Base-by-base conservation (phyloP, 2,797 vertebrate species). In the Paguma larvata region DNA sequence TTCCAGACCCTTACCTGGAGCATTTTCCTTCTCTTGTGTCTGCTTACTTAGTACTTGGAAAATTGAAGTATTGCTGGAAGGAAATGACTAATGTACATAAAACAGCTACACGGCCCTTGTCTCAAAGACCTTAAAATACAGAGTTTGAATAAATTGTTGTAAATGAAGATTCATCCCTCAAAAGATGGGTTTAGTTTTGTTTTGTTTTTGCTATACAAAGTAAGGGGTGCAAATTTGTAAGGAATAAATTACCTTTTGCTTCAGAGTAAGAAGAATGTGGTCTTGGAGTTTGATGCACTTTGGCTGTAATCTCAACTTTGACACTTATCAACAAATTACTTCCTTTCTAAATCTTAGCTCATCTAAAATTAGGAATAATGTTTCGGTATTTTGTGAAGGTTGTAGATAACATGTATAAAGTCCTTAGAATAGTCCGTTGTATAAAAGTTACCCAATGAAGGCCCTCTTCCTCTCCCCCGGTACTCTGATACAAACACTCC, bases 381-480 rank as follows among this genome's bases (percentile, higher is more conserved):
- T 32, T 44, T 73, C 9, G 25, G 15, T 18, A 75, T 63, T 63
- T 62, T 89, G 27, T 73, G 16, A 63, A 92, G 13, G 1, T 68
- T 59, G 34, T 2, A 51, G 12, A 18, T 21, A 68, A 30, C 2
- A 32, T 9, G 6, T 4, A 48, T 38, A 56, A 87, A 75, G 25
- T 59, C 34, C 38, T 82, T 73, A 46, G 18, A 48, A 25, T 1
- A 75, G 59, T 53, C 18, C 16, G n/a, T 21, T 78, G 16, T 53
- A 63, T 44, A n/a, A 53, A 78, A 34, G 9, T 10, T 70, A 85
- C 13, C 34, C 10, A 75, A 19, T 23, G 56, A 38, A 67, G 14
- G 5, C 0, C 0, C 30, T 8, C 15, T 75, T 27, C 2, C 3
- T 5, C 19, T 65, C 32, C 15, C 6, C 23, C 51, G 56, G 27